A percentile compares a stretch with the other conserved stretches of the same genome.
Conservation (phyloP, 2,113 vertebrate genomes). For the Oryzias celebensis region DNA sequence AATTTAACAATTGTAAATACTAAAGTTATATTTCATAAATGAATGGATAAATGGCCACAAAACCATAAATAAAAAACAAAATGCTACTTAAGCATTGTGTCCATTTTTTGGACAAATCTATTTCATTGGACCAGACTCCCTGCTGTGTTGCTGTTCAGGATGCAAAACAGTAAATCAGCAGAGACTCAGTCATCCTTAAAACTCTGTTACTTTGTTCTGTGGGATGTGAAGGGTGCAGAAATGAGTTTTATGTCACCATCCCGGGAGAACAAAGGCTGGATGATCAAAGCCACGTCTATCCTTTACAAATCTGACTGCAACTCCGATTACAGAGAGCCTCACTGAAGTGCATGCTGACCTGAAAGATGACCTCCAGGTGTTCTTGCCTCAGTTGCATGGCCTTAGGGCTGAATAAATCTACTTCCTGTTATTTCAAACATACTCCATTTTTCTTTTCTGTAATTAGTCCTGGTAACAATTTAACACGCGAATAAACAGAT, state of each 20-base stretch:
- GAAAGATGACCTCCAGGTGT: not conserved
- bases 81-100: too few species aligned
- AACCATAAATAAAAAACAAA: too few species aligned
- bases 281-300: constrained; percentile 18
- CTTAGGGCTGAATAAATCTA: not conserved
- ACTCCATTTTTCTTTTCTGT: constrained; percentile 4
- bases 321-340: constrained; percentile 17
- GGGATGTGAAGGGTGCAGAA: constrained; percentile 4
- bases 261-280: constrained; percentile 27
- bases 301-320: constrained; percentile 1
- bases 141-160: not conserved
- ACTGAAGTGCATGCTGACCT: not conserved
- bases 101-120: not conserved
- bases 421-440: not conserved
- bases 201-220: constrained; percentile 14
- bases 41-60: too few species aligned
- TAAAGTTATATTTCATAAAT: too few species aligned
- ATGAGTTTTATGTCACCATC: constrained; percentile 23
- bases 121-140: not conserved
- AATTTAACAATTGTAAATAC: too few species aligned
- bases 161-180: constrained; percentile 13
- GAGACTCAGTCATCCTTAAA: constrained; percentile 11
- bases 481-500: too few species aligned
- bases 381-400: not conserved
- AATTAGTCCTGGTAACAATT: too few species aligned